Evolutionary conservation across 2,888 invertebrate species (phyloP).

Genomic region (Hypercompe scribonia): DNA sequence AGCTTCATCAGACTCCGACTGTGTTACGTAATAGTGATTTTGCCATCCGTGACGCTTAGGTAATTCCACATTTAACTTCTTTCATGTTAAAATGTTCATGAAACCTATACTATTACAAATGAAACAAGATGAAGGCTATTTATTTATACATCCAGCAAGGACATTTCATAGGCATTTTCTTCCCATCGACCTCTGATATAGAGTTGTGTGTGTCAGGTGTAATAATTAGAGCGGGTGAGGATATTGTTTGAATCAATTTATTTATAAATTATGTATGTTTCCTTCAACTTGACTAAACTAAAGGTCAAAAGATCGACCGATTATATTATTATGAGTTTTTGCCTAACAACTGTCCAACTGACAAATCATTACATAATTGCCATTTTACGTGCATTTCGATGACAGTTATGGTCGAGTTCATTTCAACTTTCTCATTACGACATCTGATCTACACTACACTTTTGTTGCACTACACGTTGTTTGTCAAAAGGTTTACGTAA

Average conservation of each 20-base stretch:
- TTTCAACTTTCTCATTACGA: slow-evolving; percentile 48
- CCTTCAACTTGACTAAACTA: slow-evolving; percentile 12
- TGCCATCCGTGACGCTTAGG: background rate
- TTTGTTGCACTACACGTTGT: slow-evolving; percentile 32
- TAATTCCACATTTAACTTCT: background rate
- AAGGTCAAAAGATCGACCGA: slow-evolving; percentile 7
- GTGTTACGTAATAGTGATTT: background rate
- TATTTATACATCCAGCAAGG: too few relatives aligned
- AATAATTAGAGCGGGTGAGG: too few relatives aligned
- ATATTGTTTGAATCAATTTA: too few relatives aligned
- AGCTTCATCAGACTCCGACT: background rate
- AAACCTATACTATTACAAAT: background rate
- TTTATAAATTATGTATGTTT: background rate
- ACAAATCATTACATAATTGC: slow-evolving; percentile 25
- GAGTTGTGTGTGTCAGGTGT: too few relatives aligned
- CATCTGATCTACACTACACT: slow-evolving; percentile 32
- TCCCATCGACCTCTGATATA: too few relatives aligned
- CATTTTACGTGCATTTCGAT: slow-evolving; percentile 41
- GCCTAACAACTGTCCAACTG: slow-evolving; percentile 1
- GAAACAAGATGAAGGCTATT: background rate
- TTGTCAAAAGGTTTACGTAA: slow-evolving; percentile 35
- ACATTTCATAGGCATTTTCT: too few relatives aligned
- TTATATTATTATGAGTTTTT: background rate
- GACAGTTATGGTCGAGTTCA: slow-evolving; percentile 42
- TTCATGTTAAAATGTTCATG: background rate